These are phyloP conservation scores for Euproctis similis DNA, from an alignment of 2,888 invertebrate genomes.

Conservation along the genomic window DNA sequence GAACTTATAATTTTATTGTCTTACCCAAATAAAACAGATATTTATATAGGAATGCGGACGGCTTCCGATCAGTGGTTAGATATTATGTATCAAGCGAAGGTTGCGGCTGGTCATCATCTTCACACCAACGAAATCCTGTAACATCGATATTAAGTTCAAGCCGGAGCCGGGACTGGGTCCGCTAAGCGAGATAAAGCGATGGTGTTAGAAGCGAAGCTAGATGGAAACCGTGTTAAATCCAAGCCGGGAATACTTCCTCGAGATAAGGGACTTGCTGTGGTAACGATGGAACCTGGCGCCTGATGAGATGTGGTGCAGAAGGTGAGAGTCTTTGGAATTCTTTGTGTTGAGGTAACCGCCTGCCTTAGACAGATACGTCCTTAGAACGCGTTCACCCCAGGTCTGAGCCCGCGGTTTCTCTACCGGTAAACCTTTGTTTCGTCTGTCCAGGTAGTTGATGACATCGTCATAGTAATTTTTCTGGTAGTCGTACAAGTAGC, in stretches of 20 bases:
- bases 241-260: conserved; percentile 81
- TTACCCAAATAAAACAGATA: conserved; percentile 52
- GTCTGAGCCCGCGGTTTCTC: conserved; percentile 88
- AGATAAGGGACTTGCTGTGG: conserved; percentile 84
- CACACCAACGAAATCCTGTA: conserved; percentile 70
- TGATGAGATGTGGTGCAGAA: conserved; percentile 78
- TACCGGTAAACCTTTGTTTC: conserved; percentile 80
- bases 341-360: conserved; percentile 57
- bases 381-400: conserved; percentile 88
- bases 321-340: conserved; percentile 77
- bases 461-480: conserved; percentile 91
- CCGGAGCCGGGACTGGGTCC: conserved; percentile 42
- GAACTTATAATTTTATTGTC: conserved; percentile 66
- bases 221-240: conserved; percentile 69
- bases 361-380: conserved; percentile 80
- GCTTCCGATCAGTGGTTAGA: conserved; percentile 42
- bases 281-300: conserved; percentile 83
- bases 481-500: conserved; percentile 88
- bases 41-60: conserved; percentile 64
- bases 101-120: conserved; percentile 31
- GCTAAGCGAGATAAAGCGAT: conserved; percentile 62
- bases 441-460: conserved; percentile 86
- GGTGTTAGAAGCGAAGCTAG: conserved; percentile 68
- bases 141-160: conserved; percentile 67
- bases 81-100: conserved; percentile 24